Evolutionary conservation across 2,113 vertebrate species (phyloP).

Genomic region (Heptranchias perlo): DNA sequence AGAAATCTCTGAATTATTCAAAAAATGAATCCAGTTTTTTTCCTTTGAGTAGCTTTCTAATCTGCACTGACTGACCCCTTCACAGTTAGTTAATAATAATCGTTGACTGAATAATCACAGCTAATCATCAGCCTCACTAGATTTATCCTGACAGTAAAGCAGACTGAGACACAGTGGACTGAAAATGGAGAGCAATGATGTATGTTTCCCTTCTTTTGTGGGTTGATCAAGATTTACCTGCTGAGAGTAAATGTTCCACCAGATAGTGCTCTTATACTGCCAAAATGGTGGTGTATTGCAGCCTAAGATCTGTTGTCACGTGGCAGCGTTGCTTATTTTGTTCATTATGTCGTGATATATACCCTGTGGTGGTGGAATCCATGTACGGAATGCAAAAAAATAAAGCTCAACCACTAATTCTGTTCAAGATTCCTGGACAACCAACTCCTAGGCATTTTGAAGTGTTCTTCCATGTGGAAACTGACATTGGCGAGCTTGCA

Average conservation of each 20-base stretch:
- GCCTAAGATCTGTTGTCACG: neutral
- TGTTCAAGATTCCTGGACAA: neutral
- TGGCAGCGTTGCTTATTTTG: neutral
- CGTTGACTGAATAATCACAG: neutral
- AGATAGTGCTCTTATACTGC: neutral
- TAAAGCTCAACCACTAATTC: neutral
- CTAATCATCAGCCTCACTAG: neutral
- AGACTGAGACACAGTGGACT: neutral
- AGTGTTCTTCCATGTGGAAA: neutral
- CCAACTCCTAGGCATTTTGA: neutral
- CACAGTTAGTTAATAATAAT: neutral
- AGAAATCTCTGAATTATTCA: slow-evolving; percentile 4
- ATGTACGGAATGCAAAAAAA: neutral
- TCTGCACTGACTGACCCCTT: neutral
- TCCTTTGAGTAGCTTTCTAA: neutral
- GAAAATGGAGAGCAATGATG: too few relatives aligned
- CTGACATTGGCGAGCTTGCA: neutral
- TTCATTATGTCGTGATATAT: too few relatives aligned
- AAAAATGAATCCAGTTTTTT: neutral
- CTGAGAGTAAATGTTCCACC: slow-evolving; percentile 3
- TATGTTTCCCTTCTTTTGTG: neutral
- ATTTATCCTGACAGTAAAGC: neutral
- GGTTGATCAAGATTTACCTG: neutral
- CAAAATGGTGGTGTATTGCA: neutral
- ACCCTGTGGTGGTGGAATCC: neutral